Evolutionary conservation across 2,797 vertebrate genomes (phyloP).

Genomic region (Adrianichthys oophorus): DNA sequence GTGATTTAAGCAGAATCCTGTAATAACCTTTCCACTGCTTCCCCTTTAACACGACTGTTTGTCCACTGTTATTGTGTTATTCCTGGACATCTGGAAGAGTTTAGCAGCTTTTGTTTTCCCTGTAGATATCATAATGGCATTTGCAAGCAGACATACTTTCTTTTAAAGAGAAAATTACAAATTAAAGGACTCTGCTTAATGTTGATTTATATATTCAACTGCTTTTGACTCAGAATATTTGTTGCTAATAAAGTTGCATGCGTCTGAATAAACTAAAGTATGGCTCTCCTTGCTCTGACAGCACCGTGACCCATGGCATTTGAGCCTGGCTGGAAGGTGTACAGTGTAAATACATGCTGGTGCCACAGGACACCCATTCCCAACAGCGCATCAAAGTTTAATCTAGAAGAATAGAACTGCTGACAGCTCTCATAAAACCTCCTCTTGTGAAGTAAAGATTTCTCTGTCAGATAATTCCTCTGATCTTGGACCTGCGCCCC

Average conservation of each 20-base stretch:
- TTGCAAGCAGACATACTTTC: constrained; percentile 66
- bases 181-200: constrained; percentile 67
- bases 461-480: constrained; percentile 60
- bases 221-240: constrained; percentile 65
- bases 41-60: constrained; percentile 51
- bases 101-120: constrained; percentile 67
- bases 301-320: constrained; percentile 46
- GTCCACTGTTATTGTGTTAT: constrained; percentile 63
- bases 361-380: constrained; percentile 46
- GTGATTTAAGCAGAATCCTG: constrained; percentile 64
- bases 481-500: constrained; percentile 49
- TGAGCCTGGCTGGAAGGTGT: constrained; percentile 26
- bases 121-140: constrained; percentile 58
- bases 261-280: constrained; percentile 57
- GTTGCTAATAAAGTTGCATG: constrained; percentile 11
- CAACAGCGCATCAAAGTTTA: constrained; percentile 76
- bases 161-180: constrained; percentile 67
- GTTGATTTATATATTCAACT: constrained; percentile 51
- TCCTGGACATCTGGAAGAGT: constrained; percentile 78
- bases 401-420: constrained; percentile 69
- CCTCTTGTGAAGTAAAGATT: constrained; percentile 53
- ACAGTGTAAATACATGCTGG: constrained; percentile 32
- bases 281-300: constrained; percentile 22
- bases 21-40: constrained; percentile 63
- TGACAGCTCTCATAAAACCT: constrained; percentile 70